Conservation (phyloP, 1,140 invertebrate genomes). For the Apis laboriosa region DNA sequence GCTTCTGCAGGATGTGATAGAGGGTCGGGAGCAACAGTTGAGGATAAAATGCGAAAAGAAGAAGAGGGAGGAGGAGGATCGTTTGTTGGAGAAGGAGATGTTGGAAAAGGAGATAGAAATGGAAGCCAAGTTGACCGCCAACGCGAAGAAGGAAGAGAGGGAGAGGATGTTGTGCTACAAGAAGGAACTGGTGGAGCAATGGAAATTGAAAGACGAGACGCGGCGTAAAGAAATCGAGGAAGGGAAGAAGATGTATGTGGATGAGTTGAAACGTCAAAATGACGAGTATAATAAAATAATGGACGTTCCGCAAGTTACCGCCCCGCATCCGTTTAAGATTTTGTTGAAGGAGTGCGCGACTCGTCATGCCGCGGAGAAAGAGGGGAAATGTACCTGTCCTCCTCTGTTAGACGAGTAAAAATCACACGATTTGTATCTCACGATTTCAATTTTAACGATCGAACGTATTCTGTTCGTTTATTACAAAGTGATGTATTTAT, state of each 20-base stretch:
- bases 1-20: conserved; percentile 52
- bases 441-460: neutral
- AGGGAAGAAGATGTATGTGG: conserved; percentile 9
- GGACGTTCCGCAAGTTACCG: conserved; percentile 59
- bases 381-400: conserved; percentile 54
- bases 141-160: conserved; percentile 27
- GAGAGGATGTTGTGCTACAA: conserved; percentile 54
- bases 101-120: conserved; percentile 56
- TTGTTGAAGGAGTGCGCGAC: conserved; percentile 56
- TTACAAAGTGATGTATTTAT: neutral
- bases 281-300: conserved; percentile 57
- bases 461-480: neutral
- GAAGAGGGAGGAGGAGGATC: conserved; percentile 26
- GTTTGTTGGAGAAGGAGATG: conserved; percentile 44
- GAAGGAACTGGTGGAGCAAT: conserved; percentile 62
- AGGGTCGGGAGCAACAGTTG: conserved; percentile 58
- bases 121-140: conserved; percentile 45
- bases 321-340: conserved; percentile 64
- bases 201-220: conserved; percentile 12
- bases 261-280: conserved; percentile 35
- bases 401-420: conserved; percentile 22
- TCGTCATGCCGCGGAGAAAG: conserved; percentile 52
- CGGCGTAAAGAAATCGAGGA: conserved; percentile 47
- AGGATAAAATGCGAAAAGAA: conserved; percentile 33
- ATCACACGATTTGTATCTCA: too few relatives aligned